A percentile compares a stretch with the other conserved stretches of the same genome.
Evolutionary conservation across 2,888 invertebrate species (phyloP).

Genomic region (Zygothrica quintamaculata): DNA sequence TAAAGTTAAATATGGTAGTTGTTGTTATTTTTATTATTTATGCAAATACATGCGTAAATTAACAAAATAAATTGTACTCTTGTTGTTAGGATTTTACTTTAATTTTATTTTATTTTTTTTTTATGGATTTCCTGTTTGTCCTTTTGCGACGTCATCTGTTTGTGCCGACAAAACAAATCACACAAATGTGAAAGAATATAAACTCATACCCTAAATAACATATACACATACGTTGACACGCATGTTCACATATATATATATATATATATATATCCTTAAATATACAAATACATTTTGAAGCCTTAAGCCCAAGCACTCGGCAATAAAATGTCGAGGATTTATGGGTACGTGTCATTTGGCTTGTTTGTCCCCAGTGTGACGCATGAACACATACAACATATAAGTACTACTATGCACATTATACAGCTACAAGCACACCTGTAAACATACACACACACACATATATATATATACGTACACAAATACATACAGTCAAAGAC

Average conservation of each 20-base stretch:
- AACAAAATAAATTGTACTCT: conserved; percentile 66
- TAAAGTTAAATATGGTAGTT: conserved; percentile 11
- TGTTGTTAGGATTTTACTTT: conserved; percentile 58
- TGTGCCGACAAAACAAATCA: conserved; percentile 72
- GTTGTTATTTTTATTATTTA: conserved; percentile 60
- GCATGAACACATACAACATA: conserved; percentile 25
- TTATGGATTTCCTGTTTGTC: conserved; percentile 54
- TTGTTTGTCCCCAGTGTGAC: conserved; percentile 59
- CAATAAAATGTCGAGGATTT: conserved; percentile 72
- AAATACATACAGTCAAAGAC: no score
- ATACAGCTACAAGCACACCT: conserved; percentile 11
- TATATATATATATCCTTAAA: not conserved
- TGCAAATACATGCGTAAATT: conserved; percentile 73
- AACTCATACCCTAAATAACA: conserved; percentile 12
- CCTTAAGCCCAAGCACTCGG: conserved; percentile 64
- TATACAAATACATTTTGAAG: conserved; percentile 20
- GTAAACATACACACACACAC: conserved; percentile 2
- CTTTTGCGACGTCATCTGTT: conserved; percentile 60
- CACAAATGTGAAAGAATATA: conserved; percentile 58
- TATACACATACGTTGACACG: conserved; percentile 6
- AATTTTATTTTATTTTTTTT: not conserved
- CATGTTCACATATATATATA: not conserved
- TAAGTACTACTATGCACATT: conserved; percentile 31
- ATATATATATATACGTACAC: not conserved
- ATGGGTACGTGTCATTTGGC: conserved; percentile 74